Percentiles rank a stretch among this genome's conserved stretches.
Conservation (phyloP, 1,140 invertebrate genomes). For the Polypedilum vanderplanki region DNA sequence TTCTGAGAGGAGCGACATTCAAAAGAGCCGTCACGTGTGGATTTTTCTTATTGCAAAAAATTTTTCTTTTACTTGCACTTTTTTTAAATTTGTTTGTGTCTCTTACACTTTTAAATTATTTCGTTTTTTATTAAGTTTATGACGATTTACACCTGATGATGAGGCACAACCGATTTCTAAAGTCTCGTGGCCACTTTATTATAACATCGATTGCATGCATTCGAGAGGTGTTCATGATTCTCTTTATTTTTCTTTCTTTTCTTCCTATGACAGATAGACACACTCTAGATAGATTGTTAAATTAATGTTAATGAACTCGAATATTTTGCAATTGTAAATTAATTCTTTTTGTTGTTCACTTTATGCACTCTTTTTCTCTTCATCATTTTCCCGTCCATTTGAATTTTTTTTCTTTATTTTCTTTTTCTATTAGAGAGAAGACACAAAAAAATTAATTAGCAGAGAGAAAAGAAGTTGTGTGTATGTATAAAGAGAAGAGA, state of each 20-base stretch:
- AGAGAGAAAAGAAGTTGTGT: not conserved
- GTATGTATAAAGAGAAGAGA: not conserved
- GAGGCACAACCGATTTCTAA: not conserved
- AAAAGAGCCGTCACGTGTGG: not conserved
- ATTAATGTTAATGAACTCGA: conserved; percentile 16
- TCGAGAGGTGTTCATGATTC: conserved; percentile 23
- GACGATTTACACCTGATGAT: not conserved
- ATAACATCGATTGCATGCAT: not conserved
- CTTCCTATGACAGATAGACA: no score
- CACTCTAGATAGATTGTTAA: not conserved
- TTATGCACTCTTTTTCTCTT: conserved; percentile 12
- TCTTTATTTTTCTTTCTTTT: not conserved
- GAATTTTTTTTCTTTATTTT: not conserved
- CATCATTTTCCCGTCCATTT: conserved; percentile 17
- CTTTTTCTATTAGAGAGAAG: conserved; percentile 2
- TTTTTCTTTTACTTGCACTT: conserved; percentile 9
- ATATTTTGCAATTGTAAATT: conserved; percentile 6
- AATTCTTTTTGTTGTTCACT: conserved; percentile 13
- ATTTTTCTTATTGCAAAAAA: not conserved
- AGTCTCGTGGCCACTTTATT: not conserved
- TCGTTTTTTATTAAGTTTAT: not conserved
- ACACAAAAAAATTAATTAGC: conserved; percentile 13
- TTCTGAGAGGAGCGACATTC: conserved; percentile 25
- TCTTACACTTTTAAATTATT: not conserved
- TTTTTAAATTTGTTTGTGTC: not conserved